These are phyloP conservation scores for Anniella stebbinsi DNA, from an alignment of 2,797 vertebrate genomes.

Conservation along the genomic window DNA sequence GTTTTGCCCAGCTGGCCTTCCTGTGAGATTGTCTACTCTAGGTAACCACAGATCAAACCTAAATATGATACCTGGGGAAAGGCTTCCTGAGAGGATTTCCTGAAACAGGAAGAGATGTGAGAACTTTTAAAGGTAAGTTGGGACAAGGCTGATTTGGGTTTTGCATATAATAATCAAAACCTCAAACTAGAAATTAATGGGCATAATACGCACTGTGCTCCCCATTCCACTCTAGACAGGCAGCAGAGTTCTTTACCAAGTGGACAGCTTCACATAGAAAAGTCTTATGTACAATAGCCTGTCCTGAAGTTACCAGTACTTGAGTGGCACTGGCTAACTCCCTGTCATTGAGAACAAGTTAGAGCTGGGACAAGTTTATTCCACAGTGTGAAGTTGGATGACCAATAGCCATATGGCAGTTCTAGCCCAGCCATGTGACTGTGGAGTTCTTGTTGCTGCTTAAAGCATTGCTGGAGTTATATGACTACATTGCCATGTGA, in stretches of 20 bases:
- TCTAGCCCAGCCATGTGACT: background rate
- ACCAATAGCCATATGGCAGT: background rate
- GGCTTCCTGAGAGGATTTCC: background rate
- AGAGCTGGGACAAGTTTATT: background rate
- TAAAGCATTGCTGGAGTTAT: background rate
- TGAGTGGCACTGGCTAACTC: too few species aligned
- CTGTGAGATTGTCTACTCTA: background rate
- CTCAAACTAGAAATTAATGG: background rate
- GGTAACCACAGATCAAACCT: background rate
- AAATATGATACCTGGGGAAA: background rate
- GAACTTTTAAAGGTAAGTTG: background rate
- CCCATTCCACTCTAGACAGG: background rate
- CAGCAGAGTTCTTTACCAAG: too few species aligned
- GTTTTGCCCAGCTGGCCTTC: background rate
- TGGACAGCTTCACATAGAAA: background rate
- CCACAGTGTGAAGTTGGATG: background rate
- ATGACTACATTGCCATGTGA: background rate
- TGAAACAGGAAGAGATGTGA: background rate
- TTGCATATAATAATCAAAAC: background rate
- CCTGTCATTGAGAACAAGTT: background rate
- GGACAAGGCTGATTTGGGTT: background rate
- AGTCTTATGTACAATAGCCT: too few species aligned
- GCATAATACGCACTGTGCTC: background rate
- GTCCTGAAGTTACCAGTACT: background rate
- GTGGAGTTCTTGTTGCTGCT: background rate